phyloP scores from a whole-genome alignment of 2,888 invertebrate species.

The Gnatocerus cornutus region DNA sequence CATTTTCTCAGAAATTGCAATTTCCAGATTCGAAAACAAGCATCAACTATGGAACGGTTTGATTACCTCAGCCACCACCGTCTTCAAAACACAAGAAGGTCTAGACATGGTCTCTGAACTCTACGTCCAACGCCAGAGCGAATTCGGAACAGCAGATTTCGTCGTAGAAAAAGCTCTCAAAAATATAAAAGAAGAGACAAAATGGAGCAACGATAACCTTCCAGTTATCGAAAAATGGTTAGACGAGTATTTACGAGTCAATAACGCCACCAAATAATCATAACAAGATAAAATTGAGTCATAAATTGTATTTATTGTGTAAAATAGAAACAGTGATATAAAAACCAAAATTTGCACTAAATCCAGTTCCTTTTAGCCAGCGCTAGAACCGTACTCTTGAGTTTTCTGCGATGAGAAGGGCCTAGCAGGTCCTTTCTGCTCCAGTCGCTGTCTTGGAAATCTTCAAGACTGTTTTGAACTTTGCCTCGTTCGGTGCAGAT shows the following conservation, averaged over 20 bases:
- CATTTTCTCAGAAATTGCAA: no score
- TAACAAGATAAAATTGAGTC: slow-evolving; percentile 8
- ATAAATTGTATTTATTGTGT: slow-evolving; percentile 28
- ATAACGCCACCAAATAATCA: slow-evolving; percentile 52
- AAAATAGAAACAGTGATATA: slow-evolving; percentile 27
- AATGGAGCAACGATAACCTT: slow-evolving; percentile 84
- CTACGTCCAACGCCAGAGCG: slow-evolving; percentile 77
- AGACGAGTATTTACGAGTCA: slow-evolving; percentile 72
- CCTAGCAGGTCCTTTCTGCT: slow-evolving; percentile 66
- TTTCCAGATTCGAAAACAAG: slow-evolving; percentile 77
- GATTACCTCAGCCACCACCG: slow-evolving; percentile 82
- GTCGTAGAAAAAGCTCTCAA: slow-evolving; percentile 82
- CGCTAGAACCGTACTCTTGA: slow-evolving; percentile 66
- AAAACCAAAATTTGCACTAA: slow-evolving; percentile 43
- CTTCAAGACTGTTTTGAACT: slow-evolving; percentile 70
- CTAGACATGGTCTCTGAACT: slow-evolving; percentile 80
- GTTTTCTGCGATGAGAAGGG: slow-evolving; percentile 65
- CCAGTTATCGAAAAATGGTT: slow-evolving; percentile 85
- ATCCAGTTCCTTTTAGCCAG: slow-evolving; percentile 66
- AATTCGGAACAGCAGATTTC: slow-evolving; percentile 83
- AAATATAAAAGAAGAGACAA: slow-evolving; percentile 83
- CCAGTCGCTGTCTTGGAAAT: slow-evolving; percentile 69
- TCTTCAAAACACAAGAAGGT: slow-evolving; percentile 84
- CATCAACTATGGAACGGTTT: slow-evolving; percentile 85
- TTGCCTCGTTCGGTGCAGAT: slow-evolving; percentile 71